Conservation (phyloP, 2,113 vertebrate genomes). For the Urocynchramus pylzowi region DNA sequence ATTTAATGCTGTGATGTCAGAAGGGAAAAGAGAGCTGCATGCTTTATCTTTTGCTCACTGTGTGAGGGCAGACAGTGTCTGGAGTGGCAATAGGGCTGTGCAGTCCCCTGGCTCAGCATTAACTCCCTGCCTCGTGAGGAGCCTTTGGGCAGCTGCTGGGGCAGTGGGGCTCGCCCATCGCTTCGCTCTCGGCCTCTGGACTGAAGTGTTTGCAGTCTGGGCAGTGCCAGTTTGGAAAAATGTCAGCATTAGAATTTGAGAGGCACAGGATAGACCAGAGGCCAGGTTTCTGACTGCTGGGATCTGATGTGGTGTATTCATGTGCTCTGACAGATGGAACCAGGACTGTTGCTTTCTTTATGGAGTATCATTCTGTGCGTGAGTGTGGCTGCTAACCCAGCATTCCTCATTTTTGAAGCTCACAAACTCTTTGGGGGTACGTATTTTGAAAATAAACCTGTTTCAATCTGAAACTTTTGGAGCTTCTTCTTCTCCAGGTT, state of each 20-base stretch:
- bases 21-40: not conserved
- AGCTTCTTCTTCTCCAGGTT: not conserved
- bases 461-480: not conserved
- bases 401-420: not conserved
- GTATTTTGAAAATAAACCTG: not conserved
- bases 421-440: not conserved
- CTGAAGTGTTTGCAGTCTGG: not conserved
- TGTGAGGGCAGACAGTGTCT: not conserved
- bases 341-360: not conserved
- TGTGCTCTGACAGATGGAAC: not conserved
- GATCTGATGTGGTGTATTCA: not conserved
- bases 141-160: not conserved
- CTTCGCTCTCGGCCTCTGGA: accelerated
- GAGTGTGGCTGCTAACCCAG: not conserved
- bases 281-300: not conserved
- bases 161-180: accelerated
- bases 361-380: not conserved
- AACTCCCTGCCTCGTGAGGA: not conserved
- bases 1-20: not conserved
- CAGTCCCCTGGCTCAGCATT: not conserved
- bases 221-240: not conserved
- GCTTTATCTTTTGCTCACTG: not conserved
- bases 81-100: not conserved
- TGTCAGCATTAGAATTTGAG: not conserved
- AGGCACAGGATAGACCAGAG: not conserved